Percentiles rank a stretch among this genome's conserved stretches.
Evolutionary conservation across 2,797 vertebrate genomes (phyloP).

Genomic region (Sebastes baramenuke): DNA sequence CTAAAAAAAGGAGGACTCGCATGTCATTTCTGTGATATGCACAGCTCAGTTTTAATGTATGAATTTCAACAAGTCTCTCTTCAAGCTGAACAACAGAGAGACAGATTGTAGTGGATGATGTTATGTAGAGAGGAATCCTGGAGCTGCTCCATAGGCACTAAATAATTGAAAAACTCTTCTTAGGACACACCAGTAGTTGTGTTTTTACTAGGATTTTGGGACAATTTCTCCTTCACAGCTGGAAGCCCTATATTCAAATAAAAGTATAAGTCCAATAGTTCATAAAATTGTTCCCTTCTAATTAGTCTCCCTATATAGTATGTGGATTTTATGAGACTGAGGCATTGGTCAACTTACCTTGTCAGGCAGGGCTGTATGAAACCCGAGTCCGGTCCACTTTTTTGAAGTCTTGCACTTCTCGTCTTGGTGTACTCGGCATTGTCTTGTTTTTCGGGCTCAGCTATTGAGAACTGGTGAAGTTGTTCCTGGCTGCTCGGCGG

Average conservation of each 20-base stretch:
- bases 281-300: background rate
- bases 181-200: background rate
- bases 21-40: background rate
- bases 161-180: slow-evolving; percentile 7
- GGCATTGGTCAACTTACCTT: background rate
- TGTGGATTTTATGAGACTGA: background rate
- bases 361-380: no score
- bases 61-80: slow-evolving; percentile 1
- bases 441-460: background rate
- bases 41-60: background rate
- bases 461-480: background rate
- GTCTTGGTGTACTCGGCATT: background rate
- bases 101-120: slow-evolving; percentile 3
- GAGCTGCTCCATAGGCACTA: slow-evolving; percentile 6
- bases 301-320: background rate
- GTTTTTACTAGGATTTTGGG: background rate
- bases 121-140: background rate
- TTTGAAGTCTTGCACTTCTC: background rate
- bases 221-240: background rate
- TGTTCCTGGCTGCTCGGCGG: background rate
- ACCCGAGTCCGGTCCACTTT: no score
- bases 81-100: slow-evolving; percentile 5
- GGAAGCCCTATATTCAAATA: background rate
- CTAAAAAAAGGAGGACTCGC: background rate
- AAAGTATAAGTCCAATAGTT: background rate